A percentile compares a stretch with the other conserved stretches of the same genome.
phyloP scores from a whole-genome alignment of 1,140 invertebrate genomes.

The Drosophila setifemur region DNA sequence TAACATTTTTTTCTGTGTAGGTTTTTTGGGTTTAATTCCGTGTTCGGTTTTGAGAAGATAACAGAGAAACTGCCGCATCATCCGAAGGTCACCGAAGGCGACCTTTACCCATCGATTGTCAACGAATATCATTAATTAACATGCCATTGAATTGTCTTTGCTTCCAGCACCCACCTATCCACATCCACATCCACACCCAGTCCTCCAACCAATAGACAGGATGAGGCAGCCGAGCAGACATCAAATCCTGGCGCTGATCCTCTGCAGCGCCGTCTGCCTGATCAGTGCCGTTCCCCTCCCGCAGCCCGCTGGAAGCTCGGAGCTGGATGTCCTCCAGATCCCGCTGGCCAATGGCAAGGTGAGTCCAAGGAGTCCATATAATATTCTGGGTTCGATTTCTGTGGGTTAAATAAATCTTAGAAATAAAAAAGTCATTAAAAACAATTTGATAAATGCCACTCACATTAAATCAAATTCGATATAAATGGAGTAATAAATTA shows the following conservation, averaged over 20 bases:
- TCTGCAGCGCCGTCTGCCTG: constrained; percentile 60
- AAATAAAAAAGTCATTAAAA: no score
- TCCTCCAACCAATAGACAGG: constrained; percentile 24
- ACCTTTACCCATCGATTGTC: constrained; percentile 17
- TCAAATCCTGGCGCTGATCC: constrained; percentile 53
- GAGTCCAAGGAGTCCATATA: no score
- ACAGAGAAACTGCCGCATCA: neutral
- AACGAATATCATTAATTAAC: constrained; percentile 31
- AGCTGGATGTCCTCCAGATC: constrained; percentile 78
- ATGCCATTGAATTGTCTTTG: constrained; percentile 12
- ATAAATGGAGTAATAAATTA: no score
- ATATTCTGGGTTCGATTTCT: no score
- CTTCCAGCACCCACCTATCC: constrained; percentile 11
- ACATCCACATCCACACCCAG: neutral
- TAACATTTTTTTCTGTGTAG: no score
- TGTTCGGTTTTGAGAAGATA: neutral
- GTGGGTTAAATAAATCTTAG: no score
- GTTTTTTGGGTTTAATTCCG: neutral
- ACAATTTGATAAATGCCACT: no score
- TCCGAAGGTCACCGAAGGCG: constrained; percentile 19
- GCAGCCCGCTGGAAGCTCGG: constrained; percentile 59
- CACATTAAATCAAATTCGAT: no score
- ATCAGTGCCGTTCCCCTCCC: constrained; percentile 70
- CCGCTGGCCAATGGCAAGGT: constrained; percentile 78
- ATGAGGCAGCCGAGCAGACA: constrained; percentile 70